Evolutionary conservation across 2,888 invertebrate genomes (phyloP).

Genomic region (Brenthis ino): DNA sequence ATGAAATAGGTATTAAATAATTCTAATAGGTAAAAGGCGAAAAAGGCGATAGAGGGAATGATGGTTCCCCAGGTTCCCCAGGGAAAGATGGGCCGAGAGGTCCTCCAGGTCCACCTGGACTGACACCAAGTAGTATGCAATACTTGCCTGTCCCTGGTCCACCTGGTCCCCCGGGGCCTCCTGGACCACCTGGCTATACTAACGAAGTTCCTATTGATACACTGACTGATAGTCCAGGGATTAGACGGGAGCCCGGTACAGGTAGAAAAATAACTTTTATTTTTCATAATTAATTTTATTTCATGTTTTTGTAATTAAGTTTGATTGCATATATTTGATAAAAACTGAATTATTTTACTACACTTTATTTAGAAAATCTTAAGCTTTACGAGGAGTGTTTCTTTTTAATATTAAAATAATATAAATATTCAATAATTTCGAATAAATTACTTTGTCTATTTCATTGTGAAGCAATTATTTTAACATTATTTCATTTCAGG

Average conservation of each 20-base stretch:
- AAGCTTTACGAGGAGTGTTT: too few relatives aligned
- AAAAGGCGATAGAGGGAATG: slow-evolving; percentile 87
- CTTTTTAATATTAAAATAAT: too few relatives aligned
- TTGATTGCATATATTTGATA: too few relatives aligned
- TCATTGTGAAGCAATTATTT: too few relatives aligned
- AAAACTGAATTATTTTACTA: too few relatives aligned
- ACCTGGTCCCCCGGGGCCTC: slow-evolving; percentile 87
- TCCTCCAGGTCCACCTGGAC: slow-evolving; percentile 84
- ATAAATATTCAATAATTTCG: too few relatives aligned
- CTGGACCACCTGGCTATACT: slow-evolving; percentile 58
- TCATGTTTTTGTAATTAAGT: too few relatives aligned
- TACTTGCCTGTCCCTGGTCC: slow-evolving; percentile 89
- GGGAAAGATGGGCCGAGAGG: slow-evolving; percentile 84
- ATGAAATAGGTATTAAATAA: background rate
- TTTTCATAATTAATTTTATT: background rate
- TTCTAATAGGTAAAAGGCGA: slow-evolving; percentile 80
- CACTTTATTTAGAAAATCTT: too few relatives aligned
- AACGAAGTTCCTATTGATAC: slow-evolving; percentile 65
- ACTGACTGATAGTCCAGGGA: slow-evolving; percentile 71
- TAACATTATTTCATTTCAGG: slow-evolving; percentile 50
- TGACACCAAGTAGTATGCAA: slow-evolving; percentile 76
- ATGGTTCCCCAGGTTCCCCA: slow-evolving; percentile 80
- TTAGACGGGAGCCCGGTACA: slow-evolving; percentile 60
- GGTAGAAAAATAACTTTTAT: slow-evolving; percentile 46
- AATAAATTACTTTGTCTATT: too few relatives aligned